phyloP scores from a whole-genome alignment of 1,140 invertebrate species.

The Rhyacophila brunnea region DNA sequence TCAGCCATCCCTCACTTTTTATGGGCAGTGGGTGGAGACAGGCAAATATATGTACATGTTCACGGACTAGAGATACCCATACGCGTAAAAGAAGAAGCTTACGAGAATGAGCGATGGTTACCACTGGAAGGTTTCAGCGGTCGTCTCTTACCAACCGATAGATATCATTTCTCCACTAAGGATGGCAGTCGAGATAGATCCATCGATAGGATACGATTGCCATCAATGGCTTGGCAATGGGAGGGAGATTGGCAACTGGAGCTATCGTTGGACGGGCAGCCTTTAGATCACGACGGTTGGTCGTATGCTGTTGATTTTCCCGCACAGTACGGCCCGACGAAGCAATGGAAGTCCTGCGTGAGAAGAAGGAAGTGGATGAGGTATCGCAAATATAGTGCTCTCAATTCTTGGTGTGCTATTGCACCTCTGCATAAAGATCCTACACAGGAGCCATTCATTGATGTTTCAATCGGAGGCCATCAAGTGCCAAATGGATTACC shows the following conservation, averaged over 20 bases:
- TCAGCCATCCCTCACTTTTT: conserved; percentile 79
- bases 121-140: conserved; percentile 85
- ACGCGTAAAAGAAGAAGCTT: conserved; percentile 83
- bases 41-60: conserved; percentile 88
- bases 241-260: conserved; percentile 91
- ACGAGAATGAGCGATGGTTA: conserved; percentile 92
- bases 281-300: conserved; percentile 88
- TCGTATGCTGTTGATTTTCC: conserved; percentile 93
- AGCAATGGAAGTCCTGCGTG: conserved; percentile 90
- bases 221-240: conserved; percentile 92
- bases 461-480: conserved; percentile 82
- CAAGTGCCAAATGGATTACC: conserved; percentile 71
- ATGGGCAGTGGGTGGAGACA: conserved; percentile 89
- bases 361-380: conserved; percentile 86
- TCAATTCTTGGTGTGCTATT: conserved; percentile 90
- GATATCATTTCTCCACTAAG: conserved; percentile 78
- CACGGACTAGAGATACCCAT: conserved; percentile 87
- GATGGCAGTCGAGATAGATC: conserved; percentile 77
- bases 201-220: conserved; percentile 78
- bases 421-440: conserved; percentile 84
- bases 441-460: conserved; percentile 72
- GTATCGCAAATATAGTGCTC: conserved; percentile 80
- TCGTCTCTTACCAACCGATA: conserved; percentile 80
- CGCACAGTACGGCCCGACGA: conserved; percentile 75
- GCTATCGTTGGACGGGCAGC: conserved; percentile 81